These are phyloP conservation scores for Agonum fuliginosum DNA, from an alignment of 2,888 invertebrate genomes.

Conservation along the genomic window DNA sequence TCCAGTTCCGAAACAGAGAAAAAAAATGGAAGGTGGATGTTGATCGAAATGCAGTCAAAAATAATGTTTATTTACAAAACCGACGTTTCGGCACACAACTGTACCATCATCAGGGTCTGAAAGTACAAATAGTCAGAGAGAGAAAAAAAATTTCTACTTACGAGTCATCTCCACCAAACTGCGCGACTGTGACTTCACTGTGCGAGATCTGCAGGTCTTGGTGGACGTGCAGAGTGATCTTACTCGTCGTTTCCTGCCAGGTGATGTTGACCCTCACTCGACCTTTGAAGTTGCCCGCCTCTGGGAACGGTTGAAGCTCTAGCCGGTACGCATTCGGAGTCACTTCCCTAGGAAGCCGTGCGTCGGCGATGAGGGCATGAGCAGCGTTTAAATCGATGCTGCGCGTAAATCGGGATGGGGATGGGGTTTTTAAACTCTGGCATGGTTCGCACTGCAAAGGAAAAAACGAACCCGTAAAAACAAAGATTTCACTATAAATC, in stretches of 20 bases:
- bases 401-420: conserved; percentile 65
- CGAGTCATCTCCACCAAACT: conserved; percentile 68
- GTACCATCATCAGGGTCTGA: no score
- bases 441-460: conserved; percentile 45
- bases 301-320: conserved; percentile 80
- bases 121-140: not conserved
- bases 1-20: no score
- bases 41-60: no score
- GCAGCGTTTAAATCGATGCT: conserved; percentile 85
- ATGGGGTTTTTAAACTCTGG: conserved; percentile 8
- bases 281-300: conserved; percentile 81
- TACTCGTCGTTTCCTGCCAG: conserved; percentile 78
- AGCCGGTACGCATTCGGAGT: conserved; percentile 81
- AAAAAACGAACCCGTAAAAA: not conserved
- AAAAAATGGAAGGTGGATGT: no score
- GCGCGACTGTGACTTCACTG: conserved; percentile 73
- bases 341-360: conserved; percentile 78
- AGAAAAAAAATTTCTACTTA: conserved; percentile 61
- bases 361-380: conserved; percentile 79
- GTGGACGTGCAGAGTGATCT: conserved; percentile 80
- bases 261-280: conserved; percentile 81
- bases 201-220: conserved; percentile 78
- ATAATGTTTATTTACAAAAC: no score
- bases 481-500: no score
- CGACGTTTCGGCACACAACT: no score